Percentiles rank a stretch among this genome's conserved stretches.
phyloP scores from a whole-genome alignment of 2,888 invertebrate genomes.

The Pharmacophagus antenor region DNA sequence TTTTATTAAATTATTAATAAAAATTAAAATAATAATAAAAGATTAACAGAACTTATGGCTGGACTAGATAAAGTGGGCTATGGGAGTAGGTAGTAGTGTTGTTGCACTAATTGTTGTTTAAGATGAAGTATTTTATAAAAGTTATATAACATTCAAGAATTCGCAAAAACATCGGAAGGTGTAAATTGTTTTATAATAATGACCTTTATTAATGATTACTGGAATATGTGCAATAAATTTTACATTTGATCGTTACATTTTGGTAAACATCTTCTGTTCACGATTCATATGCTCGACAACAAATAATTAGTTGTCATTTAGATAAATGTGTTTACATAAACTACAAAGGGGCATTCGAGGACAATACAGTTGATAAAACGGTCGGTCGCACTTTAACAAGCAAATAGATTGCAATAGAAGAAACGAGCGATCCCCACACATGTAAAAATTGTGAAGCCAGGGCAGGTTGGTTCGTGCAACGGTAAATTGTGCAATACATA shows the following conservation, averaged over 20 bases:
- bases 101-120: background rate
- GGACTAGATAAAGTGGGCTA: too few relatives aligned
- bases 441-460: conserved; percentile 5
- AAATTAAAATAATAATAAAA: too few relatives aligned
- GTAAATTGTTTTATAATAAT: background rate
- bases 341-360: conserved; percentile 10
- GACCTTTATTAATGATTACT: background rate
- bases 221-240: background rate
- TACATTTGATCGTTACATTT: background rate
- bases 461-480: conserved; percentile 25
- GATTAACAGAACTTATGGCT: too few relatives aligned
- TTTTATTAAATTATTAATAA: too few relatives aligned
- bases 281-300: background rate
- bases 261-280: conserved; percentile 10
- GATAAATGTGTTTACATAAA: conserved; percentile 11
- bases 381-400: background rate
- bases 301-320: conserved; percentile 18
- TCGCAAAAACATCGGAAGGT: background rate
- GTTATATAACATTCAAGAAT: background rate
- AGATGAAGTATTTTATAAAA: background rate
- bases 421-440: conserved; percentile 19
- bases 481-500: conserved; percentile 40
- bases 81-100: too few relatives aligned
- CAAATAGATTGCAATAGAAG: background rate
- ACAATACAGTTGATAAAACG: conserved; percentile 15